Base-by-base conservation (phyloP, 2,888 invertebrate species). In the Cryptus armator region DNA sequence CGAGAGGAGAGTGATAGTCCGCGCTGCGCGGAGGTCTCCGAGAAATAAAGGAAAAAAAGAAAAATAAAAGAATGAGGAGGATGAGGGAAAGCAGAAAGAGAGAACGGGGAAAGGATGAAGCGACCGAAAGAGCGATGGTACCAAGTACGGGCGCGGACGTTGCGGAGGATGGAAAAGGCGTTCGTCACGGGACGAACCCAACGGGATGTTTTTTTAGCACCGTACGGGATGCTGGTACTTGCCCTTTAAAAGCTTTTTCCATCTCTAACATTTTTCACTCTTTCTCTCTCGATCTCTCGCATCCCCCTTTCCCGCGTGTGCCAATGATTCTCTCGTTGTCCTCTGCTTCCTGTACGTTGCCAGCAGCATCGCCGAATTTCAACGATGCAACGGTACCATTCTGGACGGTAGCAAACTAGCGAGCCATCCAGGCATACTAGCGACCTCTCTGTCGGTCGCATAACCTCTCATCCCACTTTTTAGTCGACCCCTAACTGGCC, bases 201-300 rank as follows among this genome's bases (percentile, higher is more conserved):
- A 29, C 32, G 19, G 32, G 37, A 37, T 37, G 62, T 32, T 62
- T 62, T 43, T 19, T 43, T 71, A 70, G 62, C 72, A 53, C 77
- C 37, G 19, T 67, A 80, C 56, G 74, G 80, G 66, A 84, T 79
- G 79, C 77, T 83, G 86, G 78, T 83, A 84, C 70, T 81, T 88
- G 86, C 86, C 82, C 86, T 88, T 88, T 85, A 89, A 89, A 87
- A 85, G 86, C 81, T 87, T 87, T 84, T 64, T 29, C 78, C 84
- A 62, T 59, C 64, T 78, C 66, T 53, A 56, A 67, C 62, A 24
- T 70, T 75, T 44, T 78, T 67, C 80, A 72, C 81, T 82, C 92
- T 90, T 37, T 37, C 90, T 90, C 91, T 91, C 92, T 90, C 88
- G 89, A 90, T 91, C 91, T 89, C 89, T 90, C 90, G 86, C 88